Evolutionary conservation across 2,113 vertebrate genomes (phyloP).

Genomic region (Panthera leo): DNA sequence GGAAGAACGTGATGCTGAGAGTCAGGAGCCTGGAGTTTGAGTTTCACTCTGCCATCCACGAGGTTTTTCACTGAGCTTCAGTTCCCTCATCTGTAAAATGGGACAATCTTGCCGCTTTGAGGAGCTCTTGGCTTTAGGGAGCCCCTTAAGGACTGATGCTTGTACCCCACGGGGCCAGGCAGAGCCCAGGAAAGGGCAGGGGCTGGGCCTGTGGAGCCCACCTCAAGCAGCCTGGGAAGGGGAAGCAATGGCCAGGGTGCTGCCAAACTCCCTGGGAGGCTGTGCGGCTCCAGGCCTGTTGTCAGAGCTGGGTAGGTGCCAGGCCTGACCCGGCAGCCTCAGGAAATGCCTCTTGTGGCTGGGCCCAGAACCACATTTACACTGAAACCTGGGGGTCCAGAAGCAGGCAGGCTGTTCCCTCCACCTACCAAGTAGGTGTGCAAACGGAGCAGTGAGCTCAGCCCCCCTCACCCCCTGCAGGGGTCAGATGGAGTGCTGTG

Average conservation of each 20-base stretch:
- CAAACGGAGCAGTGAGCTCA: background rate
- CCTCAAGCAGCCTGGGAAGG: background rate
- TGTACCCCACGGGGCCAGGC: background rate
- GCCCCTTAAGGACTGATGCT: background rate
- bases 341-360: slow-evolving; percentile 35
- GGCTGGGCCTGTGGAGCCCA: background rate
- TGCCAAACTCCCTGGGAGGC: background rate
- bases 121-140: background rate
- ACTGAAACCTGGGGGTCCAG: background rate
- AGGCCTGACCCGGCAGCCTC: background rate
- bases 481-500: background rate
- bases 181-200: background rate
- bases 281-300: background rate
- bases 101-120: background rate
- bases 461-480: background rate
- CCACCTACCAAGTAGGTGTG: background rate
- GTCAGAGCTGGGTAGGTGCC: background rate
- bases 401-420: background rate
- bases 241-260: background rate
- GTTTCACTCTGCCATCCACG: background rate
- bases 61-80: background rate
- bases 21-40: background rate
- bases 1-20: background rate
- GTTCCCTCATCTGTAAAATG: background rate
- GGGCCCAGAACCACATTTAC: slow-evolving; percentile 8